These are phyloP conservation scores for Philopedon plagiatum DNA, from an alignment of 2,888 invertebrate genomes.

Conservation along the genomic window DNA sequence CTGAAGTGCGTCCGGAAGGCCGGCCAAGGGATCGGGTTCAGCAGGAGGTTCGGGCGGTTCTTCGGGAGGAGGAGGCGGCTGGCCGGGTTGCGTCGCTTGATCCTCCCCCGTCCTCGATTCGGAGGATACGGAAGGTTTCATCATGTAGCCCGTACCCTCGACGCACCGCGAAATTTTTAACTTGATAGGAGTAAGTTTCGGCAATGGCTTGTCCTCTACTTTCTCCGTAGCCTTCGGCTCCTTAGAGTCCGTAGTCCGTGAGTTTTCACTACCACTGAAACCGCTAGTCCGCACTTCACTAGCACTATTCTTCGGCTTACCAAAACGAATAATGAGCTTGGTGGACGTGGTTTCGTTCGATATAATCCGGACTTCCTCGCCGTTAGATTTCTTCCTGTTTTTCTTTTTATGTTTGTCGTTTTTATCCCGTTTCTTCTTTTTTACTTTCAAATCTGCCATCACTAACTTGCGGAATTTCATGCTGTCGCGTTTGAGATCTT, in stretches of 20 bases:
- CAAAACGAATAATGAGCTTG: constrained; percentile 84
- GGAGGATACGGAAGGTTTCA: constrained; percentile 67
- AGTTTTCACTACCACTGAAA: constrained; percentile 54
- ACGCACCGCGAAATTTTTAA: constrained; percentile 87
- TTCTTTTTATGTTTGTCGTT: constrained; percentile 74
- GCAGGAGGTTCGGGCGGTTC: constrained; percentile 56
- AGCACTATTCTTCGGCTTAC: constrained; percentile 65
- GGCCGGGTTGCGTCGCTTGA: constrained; percentile 62
- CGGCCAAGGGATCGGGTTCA: constrained; percentile 54
- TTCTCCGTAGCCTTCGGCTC: constrained; percentile 6
- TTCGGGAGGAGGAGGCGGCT: constrained; percentile 60
- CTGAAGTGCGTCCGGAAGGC: constrained; percentile 57
- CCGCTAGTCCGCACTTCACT: constrained; percentile 59
- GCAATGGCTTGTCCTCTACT: constrained; percentile 37
- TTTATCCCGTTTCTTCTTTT: constrained; percentile 72
- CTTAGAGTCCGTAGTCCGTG: constrained; percentile 39
- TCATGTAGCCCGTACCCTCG: constrained; percentile 80
- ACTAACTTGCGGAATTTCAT: constrained; percentile 90
- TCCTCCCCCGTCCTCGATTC: constrained; percentile 61
- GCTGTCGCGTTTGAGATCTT: constrained; percentile 86
- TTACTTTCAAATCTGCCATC: constrained; percentile 86
- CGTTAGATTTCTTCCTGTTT: constrained; percentile 68
- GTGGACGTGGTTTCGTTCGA: constrained; percentile 67
- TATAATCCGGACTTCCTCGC: constrained; percentile 71
- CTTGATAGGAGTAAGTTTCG: constrained; percentile 82